Evolutionary conservation across 2,797 vertebrate species (phyloP).

Genomic region (Sebastes diploproa): DNA sequence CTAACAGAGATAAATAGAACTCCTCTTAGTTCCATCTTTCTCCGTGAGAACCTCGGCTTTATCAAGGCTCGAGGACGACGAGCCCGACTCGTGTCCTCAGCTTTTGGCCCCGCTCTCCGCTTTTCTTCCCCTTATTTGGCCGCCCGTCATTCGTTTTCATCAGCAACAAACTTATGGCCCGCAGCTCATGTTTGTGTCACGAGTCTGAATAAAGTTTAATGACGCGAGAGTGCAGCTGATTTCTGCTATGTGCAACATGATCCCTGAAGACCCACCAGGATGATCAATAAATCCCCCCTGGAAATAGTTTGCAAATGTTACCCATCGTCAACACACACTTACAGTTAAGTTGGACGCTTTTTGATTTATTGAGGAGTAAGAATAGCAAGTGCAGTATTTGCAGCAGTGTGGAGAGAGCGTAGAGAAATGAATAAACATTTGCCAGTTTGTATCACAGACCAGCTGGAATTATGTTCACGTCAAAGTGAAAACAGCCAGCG

Average conservation of each 20-base stretch:
- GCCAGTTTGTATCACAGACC: neutral
- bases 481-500: neutral
- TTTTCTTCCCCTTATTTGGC: slow-evolving; percentile 17
- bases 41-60: slow-evolving; percentile 77
- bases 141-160: slow-evolving; percentile 48
- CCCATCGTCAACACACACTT: slow-evolving; percentile 20
- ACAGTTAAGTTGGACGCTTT: neutral
- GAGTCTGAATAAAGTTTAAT: slow-evolving; percentile 42
- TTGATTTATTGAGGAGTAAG: slow-evolving; percentile 30
- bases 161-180: slow-evolving; percentile 13
- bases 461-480: slow-evolving; percentile 6
- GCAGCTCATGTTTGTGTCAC: slow-evolving; percentile 27
- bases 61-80: slow-evolving; percentile 51
- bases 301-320: slow-evolving; percentile 25
- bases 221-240: slow-evolving; percentile 7
- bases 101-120: slow-evolving; percentile 24
- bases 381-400: neutral
- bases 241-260: slow-evolving; percentile 20
- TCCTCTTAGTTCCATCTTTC: slow-evolving; percentile 70
- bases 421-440: neutral
- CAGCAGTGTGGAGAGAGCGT: neutral
- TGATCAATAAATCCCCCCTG: slow-evolving; percentile 30
- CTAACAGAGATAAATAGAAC: slow-evolving; percentile 81
- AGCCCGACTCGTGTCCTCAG: slow-evolving; percentile 50
- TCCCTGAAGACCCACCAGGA: slow-evolving; percentile 12